Conservation (phyloP, 2,888 invertebrate species). For the Boloria euphrosyne region DNA sequence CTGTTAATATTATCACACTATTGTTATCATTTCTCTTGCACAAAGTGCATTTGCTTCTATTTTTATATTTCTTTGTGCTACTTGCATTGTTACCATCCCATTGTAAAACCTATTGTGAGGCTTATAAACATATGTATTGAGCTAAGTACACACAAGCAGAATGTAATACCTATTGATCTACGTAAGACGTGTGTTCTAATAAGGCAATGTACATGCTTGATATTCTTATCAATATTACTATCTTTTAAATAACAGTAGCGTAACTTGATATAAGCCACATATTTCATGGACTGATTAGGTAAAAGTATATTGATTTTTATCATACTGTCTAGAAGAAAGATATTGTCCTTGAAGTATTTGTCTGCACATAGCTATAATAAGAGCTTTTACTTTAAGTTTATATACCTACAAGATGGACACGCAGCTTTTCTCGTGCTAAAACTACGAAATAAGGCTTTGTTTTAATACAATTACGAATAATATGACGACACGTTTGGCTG, state of each 20-base stretch:
- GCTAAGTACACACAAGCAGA: background rate
- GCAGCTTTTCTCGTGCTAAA: no score
- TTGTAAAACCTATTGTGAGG: conserved; percentile 9
- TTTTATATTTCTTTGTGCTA: conserved; percentile 25
- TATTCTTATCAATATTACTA: background rate
- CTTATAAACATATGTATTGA: conserved; percentile 2
- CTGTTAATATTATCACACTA: conserved; percentile 17
- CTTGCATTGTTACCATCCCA: conserved; percentile 1
- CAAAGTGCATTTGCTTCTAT: conserved; percentile 17
- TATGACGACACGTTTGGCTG: no score
- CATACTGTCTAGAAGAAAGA: no score
- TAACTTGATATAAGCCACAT: no score
- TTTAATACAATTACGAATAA: no score
- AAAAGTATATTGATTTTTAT: no score
- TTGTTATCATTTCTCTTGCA: conserved; percentile 15
- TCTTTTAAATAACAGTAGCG: background rate
- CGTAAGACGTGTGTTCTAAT: conserved; percentile 5
- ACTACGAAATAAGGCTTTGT: no score
- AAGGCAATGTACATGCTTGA: background rate
- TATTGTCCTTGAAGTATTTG: no score
- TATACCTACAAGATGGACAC: no score
- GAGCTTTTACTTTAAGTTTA: no score
- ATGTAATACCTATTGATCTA: conserved; percentile 3
- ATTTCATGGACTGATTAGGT: no score
- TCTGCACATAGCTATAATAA: no score